Evolutionary conservation across 2,888 invertebrate species (phyloP).

Genomic region (Pristionchus japonicus): DNA sequence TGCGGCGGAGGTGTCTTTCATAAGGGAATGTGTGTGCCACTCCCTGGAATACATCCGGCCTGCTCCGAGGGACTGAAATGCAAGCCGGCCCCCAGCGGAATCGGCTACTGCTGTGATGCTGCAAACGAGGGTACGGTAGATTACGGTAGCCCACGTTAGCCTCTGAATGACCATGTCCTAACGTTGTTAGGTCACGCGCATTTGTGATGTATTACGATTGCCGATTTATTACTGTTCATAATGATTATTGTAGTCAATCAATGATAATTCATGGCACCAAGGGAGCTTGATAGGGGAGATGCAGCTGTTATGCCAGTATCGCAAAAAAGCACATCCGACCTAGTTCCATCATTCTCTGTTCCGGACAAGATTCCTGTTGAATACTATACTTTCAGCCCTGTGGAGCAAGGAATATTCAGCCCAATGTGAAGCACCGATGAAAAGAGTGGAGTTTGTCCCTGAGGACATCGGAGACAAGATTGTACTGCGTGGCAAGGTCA

Average conservation of each 20-base stretch:
- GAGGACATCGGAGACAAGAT: background rate
- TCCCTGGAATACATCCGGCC: background rate
- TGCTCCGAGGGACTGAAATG: background rate
- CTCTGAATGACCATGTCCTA: too few relatives aligned
- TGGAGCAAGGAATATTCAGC: background rate
- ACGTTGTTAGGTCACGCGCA: too few relatives aligned
- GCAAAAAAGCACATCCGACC: too few relatives aligned
- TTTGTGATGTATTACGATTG: too few relatives aligned
- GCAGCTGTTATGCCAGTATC: too few relatives aligned
- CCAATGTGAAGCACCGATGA: background rate
- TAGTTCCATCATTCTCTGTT: too few relatives aligned
- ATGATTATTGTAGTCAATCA: too few relatives aligned
- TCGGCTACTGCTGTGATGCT: slow-evolving; percentile 32
- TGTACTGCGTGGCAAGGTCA: background rate
- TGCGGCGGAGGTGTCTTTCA: slow-evolving; percentile 20
- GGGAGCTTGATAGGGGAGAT: too few relatives aligned
- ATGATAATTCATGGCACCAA: too few relatives aligned
- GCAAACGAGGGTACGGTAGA: slow-evolving; percentile 23
- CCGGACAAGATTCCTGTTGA: too few relatives aligned
- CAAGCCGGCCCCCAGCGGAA: background rate
- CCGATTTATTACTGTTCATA: too few relatives aligned
- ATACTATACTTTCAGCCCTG: background rate
- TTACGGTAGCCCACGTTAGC: background rate
- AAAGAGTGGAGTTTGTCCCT: background rate
- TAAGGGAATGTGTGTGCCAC: slow-evolving; percentile 31